Conservation (phyloP, 2,888 invertebrate genomes). For the Tuberolachnus salignus region DNA sequence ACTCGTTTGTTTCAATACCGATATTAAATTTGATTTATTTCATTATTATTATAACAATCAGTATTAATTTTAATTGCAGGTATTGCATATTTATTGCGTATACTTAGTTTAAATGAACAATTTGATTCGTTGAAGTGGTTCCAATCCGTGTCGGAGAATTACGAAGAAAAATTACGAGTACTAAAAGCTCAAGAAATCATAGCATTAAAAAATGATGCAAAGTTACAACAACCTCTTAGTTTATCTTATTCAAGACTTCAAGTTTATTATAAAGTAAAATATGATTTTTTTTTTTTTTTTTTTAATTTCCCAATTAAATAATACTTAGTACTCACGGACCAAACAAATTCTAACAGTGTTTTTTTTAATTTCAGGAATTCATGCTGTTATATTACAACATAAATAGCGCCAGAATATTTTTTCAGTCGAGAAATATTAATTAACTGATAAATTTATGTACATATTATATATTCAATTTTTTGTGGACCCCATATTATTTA, state of each 20-base stretch:
- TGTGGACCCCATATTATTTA: not conserved
- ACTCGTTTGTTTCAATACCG: too few species aligned
- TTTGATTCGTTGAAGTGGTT: constrained; percentile 97
- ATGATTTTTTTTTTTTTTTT: constrained; percentile 17
- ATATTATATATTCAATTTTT: too few species aligned
- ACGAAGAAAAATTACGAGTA: constrained; percentile 68
- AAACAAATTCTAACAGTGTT: not conserved
- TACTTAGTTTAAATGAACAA: constrained; percentile 83
- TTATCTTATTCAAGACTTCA: constrained; percentile 85
- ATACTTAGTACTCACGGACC: too few species aligned
- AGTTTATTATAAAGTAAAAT: constrained; percentile 68
- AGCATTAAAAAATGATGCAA: constrained; percentile 72
- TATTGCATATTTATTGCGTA: constrained; percentile 86
- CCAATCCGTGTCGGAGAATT: constrained; percentile 79
- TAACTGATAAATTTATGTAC: not conserved
- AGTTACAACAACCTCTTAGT: constrained; percentile 89
- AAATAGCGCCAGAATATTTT: constrained; percentile 94
- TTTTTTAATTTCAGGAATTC: constrained; percentile 69
- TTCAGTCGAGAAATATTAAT: constrained; percentile 65
- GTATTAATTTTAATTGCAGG: constrained; percentile 63
- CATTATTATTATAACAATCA: too few species aligned
- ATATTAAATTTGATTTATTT: too few species aligned
- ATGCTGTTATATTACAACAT: constrained; percentile 88
- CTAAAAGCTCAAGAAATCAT: constrained; percentile 63
- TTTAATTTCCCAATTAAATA: constrained; percentile 16